Evolutionary conservation across 2,888 invertebrate species (phyloP).

Genomic region (Oxyteleia sp.): DNA sequence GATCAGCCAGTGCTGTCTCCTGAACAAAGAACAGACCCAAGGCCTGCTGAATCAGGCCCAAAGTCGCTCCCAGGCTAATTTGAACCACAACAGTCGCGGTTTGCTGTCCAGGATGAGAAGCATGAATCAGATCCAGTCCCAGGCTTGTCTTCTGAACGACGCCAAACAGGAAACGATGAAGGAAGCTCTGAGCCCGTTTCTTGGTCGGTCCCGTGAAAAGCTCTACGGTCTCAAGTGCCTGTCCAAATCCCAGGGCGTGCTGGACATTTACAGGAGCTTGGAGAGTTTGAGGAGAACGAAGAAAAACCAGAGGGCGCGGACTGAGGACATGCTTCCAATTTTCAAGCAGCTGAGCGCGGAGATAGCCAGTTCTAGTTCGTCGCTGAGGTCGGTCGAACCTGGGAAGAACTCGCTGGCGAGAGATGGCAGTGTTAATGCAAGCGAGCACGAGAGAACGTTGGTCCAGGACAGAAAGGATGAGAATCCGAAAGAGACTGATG

Average conservation of each 20-base stretch:
- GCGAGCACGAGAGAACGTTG: conserved; percentile 23
- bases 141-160: too few species aligned
- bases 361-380: conserved; percentile 74
- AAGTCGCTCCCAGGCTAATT: too few species aligned
- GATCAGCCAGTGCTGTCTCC: too few species aligned
- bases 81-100: too few species aligned
- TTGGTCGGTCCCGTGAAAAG: too few species aligned
- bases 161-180: too few species aligned
- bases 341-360: conserved; percentile 80
- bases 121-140: too few species aligned
- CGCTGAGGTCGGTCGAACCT: conserved; percentile 39
- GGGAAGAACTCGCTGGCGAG: not conserved
- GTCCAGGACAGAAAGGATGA: conserved; percentile 2
- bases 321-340: conserved; percentile 83
- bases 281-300: conserved; percentile 82
- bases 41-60: too few species aligned
- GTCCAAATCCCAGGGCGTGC: conserved; percentile 88
- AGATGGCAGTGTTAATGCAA: conserved; percentile 9
- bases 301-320: conserved; percentile 81
- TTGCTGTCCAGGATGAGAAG: too few species aligned
- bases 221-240: too few species aligned
- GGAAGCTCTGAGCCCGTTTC: too few species aligned
- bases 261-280: conserved; percentile 87
- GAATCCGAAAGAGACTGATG: not conserved
- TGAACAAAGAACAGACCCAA: too few species aligned